Evolutionary conservation across 2,888 invertebrate species (phyloP), one percentile per base, ranked within the genome.

Genomic region (Athrips mouffetella): DNA sequence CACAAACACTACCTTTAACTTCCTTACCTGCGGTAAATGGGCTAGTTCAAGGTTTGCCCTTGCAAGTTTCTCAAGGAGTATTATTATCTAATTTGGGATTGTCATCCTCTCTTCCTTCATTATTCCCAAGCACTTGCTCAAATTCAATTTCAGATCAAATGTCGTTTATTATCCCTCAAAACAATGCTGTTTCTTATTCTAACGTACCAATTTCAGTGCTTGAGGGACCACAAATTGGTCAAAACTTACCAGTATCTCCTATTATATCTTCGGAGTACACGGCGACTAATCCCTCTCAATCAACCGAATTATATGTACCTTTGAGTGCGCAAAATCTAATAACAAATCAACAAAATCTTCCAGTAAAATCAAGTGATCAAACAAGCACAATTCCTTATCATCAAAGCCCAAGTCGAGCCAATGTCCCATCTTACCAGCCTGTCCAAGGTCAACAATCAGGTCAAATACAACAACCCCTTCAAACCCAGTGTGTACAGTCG

Each of bases 51-150:
- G 29, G 46, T 8, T 47, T 48, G 11, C 48, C 45, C 8, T 39
- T 48, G 16, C 55, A 53, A 49, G 29, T 45, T 10, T 48, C 49
- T 23, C 47, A 51, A 48, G 51, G 51, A 25, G 11, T 16, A 8
- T 29, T 45, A 2, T 45, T 45, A 13, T 49, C 52, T 11, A 49
- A 47, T 45, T n/a, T 51, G 1, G 53, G 47, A 20, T 29, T 45
- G 11, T 16, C 45, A 4, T 51, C 45, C n/a, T 11, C 47, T 6
- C 37, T 57, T 3, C 44, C 53, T 11, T 27, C 50, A 20, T 27
- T 47, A 13, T 40, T 47, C 1, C 49, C 31, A 44, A 44, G 16
- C n/a, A n/a, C 18, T 42, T 42, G 31, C 45, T 5, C 18, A 23
- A 25, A 47, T 10, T 48, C 50, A 47, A 10, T 39, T 11, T 10